Base-by-base conservation (phyloP, 2,113 vertebrate genomes). In the Prunella himalayana region DNA sequence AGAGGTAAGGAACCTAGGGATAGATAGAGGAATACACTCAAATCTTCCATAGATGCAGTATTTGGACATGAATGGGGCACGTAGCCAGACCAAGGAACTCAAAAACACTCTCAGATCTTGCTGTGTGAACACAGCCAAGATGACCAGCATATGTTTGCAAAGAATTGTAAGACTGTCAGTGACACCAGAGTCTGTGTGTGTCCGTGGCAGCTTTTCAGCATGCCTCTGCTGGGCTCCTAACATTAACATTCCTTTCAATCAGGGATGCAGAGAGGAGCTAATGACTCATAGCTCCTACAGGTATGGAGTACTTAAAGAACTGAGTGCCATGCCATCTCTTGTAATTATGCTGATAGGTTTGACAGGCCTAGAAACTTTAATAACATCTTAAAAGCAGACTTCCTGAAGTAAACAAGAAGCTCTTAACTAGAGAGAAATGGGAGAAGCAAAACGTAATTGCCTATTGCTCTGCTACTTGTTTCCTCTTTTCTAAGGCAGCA, bases 291-390 rank as follows among this genome's bases (percentile, higher is more conserved):
- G 73, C 63, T 86, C 73, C 76, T 84, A 60, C 75, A 92, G 89
- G 87, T 95, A 92, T 82, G 70, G 82, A 90, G 82, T 72, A 80
- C 65, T 86, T 89, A 88, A 76, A 92, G 86, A 84, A 75, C 39
- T 56, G 57, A 92, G 87, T 89, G 78, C 72, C 81, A 83, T 65
- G 78, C 57, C 21, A 84, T 59, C 79, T 87, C 65, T 72, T 87
- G 84, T 82, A 95, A 96, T 95, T 95, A 96, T 27, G 57, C 60
- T 91, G 85, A 92, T 92, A 60, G 50, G 30, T 90, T 79, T 95
- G 91, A 90, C 90, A 96, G 54, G 70, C 72, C 60, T 65, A 69
- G 79, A 83, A 83, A 79, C 72, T 73, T 78, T 86, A 93, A 82
- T 79, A 72, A 69, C 50, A 3, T 66, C 64, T 92, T 92, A 94